A percentile compares a stretch with the other conserved stretches of the same genome.
These are phyloP conservation scores for Leptocoma aspasia DNA, from an alignment of 2,113 vertebrate species.

Conservation along the genomic window DNA sequence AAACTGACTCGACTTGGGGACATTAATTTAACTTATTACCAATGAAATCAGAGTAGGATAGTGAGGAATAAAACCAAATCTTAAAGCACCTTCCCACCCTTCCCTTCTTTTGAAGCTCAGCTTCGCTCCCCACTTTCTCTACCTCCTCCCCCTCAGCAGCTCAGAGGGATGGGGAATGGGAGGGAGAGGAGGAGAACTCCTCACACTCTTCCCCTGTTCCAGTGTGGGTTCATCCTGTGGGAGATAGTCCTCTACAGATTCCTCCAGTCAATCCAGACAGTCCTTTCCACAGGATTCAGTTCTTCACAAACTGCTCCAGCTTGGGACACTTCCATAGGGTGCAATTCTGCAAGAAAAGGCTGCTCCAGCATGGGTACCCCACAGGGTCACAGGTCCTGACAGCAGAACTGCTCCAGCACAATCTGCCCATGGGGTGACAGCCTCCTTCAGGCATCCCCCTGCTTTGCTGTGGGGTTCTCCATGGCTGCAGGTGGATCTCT, in stretches of 20 bases:
- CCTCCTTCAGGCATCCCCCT: neutral
- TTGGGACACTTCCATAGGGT: neutral
- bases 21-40: neutral
- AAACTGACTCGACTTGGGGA: fast-evolving
- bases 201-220: neutral
- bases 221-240: neutral
- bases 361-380: fast-evolving
- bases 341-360: neutral
- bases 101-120: neutral
- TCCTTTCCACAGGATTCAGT: neutral
- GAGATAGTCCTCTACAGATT: neutral
- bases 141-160: neutral
- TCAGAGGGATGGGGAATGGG: neutral
- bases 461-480: fast-evolving
- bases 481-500: neutral
- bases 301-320: neutral
- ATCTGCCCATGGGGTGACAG: neutral
- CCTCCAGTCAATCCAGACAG: neutral
- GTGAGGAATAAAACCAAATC: neutral
- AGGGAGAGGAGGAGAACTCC: neutral
- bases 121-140: neutral
- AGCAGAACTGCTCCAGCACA: neutral
- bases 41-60: neutral
- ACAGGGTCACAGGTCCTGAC: neutral
- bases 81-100: neutral